These are phyloP conservation scores for Ptychochromis oligacanthus DNA, from an alignment of 2,113 vertebrate species.

Conservation along the genomic window DNA sequence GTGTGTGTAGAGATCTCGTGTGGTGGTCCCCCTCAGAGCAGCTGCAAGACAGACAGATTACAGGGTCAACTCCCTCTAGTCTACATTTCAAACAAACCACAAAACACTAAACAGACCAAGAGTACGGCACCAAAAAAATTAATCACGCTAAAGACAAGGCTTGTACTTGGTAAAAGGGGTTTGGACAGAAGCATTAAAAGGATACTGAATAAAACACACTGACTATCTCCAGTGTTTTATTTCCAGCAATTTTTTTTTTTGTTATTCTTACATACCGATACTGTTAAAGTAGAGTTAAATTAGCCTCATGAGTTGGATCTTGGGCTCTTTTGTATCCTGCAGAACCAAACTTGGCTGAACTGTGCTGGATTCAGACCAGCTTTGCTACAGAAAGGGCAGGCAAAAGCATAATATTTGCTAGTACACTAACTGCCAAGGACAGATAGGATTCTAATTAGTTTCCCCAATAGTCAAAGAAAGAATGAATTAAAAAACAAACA, in stretches of 20 bases:
- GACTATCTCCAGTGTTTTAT: background rate
- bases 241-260: background rate
- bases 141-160: background rate
- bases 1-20: constrained; percentile 89
- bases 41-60: constrained; percentile 77
- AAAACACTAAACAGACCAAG: constrained; percentile 46
- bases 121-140: background rate
- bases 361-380: background rate
- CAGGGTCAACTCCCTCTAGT: constrained; percentile 38
- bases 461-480: background rate
- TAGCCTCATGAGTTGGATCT: background rate
- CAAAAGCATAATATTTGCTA: background rate
- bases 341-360: background rate
- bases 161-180: background rate
- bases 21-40: constrained; percentile 88
- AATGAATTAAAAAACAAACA: background rate
- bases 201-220: background rate
- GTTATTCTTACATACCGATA: too few species aligned
- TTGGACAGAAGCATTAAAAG: background rate
- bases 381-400: background rate
- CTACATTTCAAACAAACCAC: constrained; percentile 54
- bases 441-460: background rate
- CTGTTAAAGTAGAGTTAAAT: background rate
- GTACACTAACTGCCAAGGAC: background rate
- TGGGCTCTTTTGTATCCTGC: background rate